Base-by-base conservation (phyloP, 2,113 vertebrate species). In the Litocranius walleri region DNA sequence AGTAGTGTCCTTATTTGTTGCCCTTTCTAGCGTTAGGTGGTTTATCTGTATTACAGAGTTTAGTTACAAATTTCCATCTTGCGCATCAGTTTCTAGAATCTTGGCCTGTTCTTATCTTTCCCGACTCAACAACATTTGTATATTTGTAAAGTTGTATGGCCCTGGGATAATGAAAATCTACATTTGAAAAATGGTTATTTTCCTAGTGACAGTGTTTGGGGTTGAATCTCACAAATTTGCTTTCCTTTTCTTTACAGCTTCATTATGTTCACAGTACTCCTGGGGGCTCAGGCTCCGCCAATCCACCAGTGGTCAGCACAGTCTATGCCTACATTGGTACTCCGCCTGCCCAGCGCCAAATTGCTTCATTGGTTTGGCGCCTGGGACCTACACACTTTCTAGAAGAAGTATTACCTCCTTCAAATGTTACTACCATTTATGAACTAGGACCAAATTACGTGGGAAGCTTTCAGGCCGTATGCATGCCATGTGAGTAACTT, bases 181-280 rank as follows among this genome's bases (percentile, higher is more conserved):
- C 21, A 11, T 5, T 77, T 15, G 59, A 13, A 48, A 94, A 29
- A 23, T 77, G 8, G 3, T 33, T 57, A 2, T 27, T 91, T 64
- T 90, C 45, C 30, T 88, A 61, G 15, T 17, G 45, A 43, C 78
- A 43, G 29, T 84, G 2, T 17, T 61, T 90, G 36, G 62, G 27
- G 84, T 54, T 17, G 0, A 0, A 0, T 16, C 81, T 86, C 50
- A 59, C 14, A 3, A 0, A 0, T 13, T 50, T 50, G 19, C 36
- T 19, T 5, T 74, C 27, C 30, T 89, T 74, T 97, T 71, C 96
- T 90, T 93, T 82, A 2, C 96, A 99, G 99, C 99, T 99, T 29
- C 99, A 99, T 98, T 99, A 99, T 95, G 98, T 99, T 89, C 99
- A 99, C 94, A 99, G 99, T 27, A 98, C 99, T 0, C 99, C 99